These are phyloP conservation scores for Pissodes strobi DNA, from an alignment of 1,140 invertebrate species.

Conservation along the genomic window DNA sequence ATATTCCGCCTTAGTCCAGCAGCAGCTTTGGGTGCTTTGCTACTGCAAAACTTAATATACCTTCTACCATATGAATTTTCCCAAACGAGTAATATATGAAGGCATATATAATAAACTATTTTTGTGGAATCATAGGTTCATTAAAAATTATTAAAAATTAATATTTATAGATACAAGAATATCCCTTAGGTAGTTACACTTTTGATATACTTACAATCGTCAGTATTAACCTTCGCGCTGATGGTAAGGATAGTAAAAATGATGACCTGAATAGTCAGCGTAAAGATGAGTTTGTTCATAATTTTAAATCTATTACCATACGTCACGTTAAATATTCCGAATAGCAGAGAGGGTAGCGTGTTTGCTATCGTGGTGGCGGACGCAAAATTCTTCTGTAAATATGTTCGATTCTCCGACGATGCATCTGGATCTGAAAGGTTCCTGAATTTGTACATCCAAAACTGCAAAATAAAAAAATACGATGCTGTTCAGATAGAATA, in stretches of 20 bases:
- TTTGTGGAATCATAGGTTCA: too few species aligned
- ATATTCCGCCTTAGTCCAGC: too few species aligned
- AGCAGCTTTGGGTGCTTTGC: too few species aligned
- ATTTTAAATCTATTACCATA: not conserved
- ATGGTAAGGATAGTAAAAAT: not conserved
- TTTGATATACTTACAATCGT: conserved; percentile 10
- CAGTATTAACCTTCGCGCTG: not conserved
- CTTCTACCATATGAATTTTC: too few species aligned
- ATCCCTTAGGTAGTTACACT: too few species aligned
- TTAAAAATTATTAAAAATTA: too few species aligned
- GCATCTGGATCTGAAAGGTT: not conserved
- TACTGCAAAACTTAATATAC: too few species aligned
- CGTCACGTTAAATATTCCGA: conserved; percentile 2
- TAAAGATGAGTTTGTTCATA: not conserved
- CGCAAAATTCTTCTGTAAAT: not conserved
- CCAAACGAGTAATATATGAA: too few species aligned
- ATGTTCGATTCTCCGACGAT: not conserved
- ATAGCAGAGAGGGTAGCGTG: not conserved
- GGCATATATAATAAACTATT: too few species aligned
- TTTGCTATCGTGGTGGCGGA: not conserved
- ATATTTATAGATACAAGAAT: too few species aligned
- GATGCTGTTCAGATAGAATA: too few species aligned
- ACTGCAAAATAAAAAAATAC: not conserved
- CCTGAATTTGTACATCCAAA: conserved; percentile 9
- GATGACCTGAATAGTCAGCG: not conserved